These are phyloP conservation scores for Aromia moschata DNA, from an alignment of 2,888 invertebrate species.

Conservation along the genomic window DNA sequence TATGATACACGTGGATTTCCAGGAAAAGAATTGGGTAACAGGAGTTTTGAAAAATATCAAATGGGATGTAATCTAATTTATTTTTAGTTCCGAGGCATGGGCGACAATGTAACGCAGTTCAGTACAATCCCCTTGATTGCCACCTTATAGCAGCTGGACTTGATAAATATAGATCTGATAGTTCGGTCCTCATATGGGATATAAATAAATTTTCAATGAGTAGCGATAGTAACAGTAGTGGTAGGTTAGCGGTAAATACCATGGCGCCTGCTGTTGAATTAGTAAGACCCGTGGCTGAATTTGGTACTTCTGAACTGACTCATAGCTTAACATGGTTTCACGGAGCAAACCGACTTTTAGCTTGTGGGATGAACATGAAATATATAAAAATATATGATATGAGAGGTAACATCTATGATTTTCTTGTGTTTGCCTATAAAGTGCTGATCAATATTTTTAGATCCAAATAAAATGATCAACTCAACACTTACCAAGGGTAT, in stretches of 20 bases:
- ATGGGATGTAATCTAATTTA: background rate
- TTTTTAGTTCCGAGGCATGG: slow-evolving; percentile 81
- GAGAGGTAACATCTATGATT: slow-evolving; percentile 78
- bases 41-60: slow-evolving; percentile 10
- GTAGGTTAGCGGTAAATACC: slow-evolving; percentile 54
- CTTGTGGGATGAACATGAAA: slow-evolving; percentile 91
- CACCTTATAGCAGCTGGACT: slow-evolving; percentile 87
- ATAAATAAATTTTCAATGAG: slow-evolving; percentile 66
- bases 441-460: slow-evolving; percentile 62
- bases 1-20: slow-evolving; percentile 74
- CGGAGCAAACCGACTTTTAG: slow-evolving; percentile 76
- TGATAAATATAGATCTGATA: slow-evolving; percentile 89
- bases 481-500: slow-evolving; percentile 83
- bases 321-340: slow-evolving; percentile 88
- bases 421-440: no score
- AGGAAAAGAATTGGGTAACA: slow-evolving; percentile 79
- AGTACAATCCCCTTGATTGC: slow-evolving; percentile 86
- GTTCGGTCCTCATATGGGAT: slow-evolving; percentile 91
- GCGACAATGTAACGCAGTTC: slow-evolving; percentile 84
- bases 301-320: slow-evolving; percentile 84
- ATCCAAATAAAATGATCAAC: slow-evolving; percentile 75
- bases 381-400: slow-evolving; percentile 89
- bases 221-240: slow-evolving; percentile 47
- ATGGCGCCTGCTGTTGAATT: slow-evolving; percentile 64
- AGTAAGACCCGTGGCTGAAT: slow-evolving; percentile 74